Base-by-base conservation (phyloP, 2,113 vertebrate genomes). In the Petaurus breviceps region DNA sequence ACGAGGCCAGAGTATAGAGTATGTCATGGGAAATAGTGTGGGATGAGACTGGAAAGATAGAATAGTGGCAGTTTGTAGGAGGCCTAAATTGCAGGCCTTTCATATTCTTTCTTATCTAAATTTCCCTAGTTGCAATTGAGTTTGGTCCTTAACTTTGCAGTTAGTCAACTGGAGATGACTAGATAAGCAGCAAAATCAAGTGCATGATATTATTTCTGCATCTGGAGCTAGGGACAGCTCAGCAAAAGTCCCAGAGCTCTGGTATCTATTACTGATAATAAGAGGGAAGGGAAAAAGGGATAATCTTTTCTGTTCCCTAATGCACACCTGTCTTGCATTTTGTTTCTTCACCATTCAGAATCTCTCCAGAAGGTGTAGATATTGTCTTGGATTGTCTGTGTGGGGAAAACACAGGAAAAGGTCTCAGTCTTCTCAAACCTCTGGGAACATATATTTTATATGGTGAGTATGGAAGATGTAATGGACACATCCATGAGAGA, bases 381-480 rank as follows among this genome's bases (percentile, higher is more conserved):
- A 99, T 99, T 49, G 99, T 99, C 95, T 98, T 99, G 98, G 99
- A 99, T 97, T 99, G 99, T 96, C 98, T 99, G 92, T 99, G 99
- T 98, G 99, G 99, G 90, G 99, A 99, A 98, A 99, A 99, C 95
- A 99, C 99, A 10, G 99, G 99, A 51, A 99, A 99, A 98, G 99
- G 99, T 24, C 98, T 99, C 95, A 99, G 99, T 97, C 99, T 99
- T 96, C 99, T 99, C 94, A 99, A 99, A 97, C 99, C 99, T 0
- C 98, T 99, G 97, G 99, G 99, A 96, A 99, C 99, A 68, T 99
- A 99, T 50, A 99, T 99, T 98, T 99, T 99, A 95, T 99, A 99
- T 46, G 99, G 99, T 99, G 91, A 97, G 99, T 99, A 95, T 4
- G 11, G 0, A 55, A n/a, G 25, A 26, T 16, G 28, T 0, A 0